These are phyloP conservation scores for Epinephelus lanceolatus DNA, from an alignment of 2,113 vertebrate species.

Conservation along the genomic window DNA sequence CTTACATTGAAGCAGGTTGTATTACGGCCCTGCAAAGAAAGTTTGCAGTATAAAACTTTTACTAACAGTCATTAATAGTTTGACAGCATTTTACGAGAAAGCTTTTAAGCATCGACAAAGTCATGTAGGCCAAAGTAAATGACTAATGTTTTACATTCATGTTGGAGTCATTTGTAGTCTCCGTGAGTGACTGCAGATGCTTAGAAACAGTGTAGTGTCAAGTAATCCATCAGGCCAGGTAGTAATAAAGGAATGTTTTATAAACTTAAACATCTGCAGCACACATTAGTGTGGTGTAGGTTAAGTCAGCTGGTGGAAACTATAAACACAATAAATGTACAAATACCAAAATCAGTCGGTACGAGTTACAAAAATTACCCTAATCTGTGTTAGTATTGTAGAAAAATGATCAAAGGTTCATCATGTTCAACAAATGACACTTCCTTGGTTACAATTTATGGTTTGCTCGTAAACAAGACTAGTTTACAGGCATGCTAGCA, in stretches of 20 bases:
- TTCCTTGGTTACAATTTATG: background rate
- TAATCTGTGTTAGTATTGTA: background rate
- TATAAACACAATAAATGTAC: background rate
- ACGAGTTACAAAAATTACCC: background rate
- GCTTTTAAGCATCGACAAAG: background rate
- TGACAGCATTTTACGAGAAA: background rate
- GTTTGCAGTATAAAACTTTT: conserved; percentile 1
- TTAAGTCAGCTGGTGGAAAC: background rate
- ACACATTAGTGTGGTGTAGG: background rate
- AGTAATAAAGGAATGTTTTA: background rate
- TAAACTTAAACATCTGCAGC: conserved; percentile 1
- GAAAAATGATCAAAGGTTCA: background rate
- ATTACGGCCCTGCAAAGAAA: background rate
- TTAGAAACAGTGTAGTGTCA: background rate
- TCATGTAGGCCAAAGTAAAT: conserved; percentile 25
- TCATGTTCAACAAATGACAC: background rate
- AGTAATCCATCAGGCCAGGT: background rate
- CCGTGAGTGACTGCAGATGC: background rate
- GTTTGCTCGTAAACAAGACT: background rate
- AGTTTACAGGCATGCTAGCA: background rate
- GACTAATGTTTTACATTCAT: conserved; percentile 1
- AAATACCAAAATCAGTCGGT: background rate
- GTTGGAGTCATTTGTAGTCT: background rate
- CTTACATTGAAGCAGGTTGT: background rate
- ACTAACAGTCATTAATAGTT: background rate